Percentiles rank a stretch among this genome's conserved stretches.
phyloP scores from a whole-genome alignment of 92 coral and sea anemone species.

The Palythoa heliodiscus region DNA sequence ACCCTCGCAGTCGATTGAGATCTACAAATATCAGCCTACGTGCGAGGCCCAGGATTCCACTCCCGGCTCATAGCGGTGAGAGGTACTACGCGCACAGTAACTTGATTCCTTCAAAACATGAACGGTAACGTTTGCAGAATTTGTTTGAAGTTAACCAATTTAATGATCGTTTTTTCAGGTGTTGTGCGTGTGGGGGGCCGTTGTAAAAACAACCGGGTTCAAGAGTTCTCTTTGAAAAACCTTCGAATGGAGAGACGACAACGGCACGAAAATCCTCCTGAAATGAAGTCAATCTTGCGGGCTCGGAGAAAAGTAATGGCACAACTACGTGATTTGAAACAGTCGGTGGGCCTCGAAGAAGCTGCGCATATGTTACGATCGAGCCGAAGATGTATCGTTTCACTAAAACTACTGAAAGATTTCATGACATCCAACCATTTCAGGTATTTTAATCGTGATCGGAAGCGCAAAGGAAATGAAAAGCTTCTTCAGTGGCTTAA shows the following conservation, averaged over 20 bases:
- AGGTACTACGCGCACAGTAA: too few species aligned
- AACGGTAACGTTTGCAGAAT: too few species aligned
- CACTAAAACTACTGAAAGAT: slow-evolving; percentile 2
- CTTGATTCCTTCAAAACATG: too few species aligned
- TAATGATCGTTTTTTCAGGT: slow-evolving; percentile 29
- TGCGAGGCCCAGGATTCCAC: too few species aligned
- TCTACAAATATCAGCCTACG: too few species aligned
- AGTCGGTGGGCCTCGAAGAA: slow-evolving; percentile 18
- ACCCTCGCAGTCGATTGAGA: too few species aligned
- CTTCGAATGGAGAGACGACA: slow-evolving; percentile 51
- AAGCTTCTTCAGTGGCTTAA: slow-evolving; percentile 59
- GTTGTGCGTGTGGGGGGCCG: slow-evolving; percentile 94
- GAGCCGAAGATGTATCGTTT: slow-evolving; percentile 53
- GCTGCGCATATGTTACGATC: slow-evolving; percentile 33
- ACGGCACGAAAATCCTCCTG: not conserved
- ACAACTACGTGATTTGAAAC: slow-evolving; percentile 22
- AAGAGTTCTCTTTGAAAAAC: slow-evolving; percentile 42
- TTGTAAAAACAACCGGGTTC: slow-evolving; percentile 60
- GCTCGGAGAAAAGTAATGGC: not conserved
- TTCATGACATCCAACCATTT: slow-evolving; percentile 37
- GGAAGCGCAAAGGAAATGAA: not conserved
- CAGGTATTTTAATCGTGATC: not conserved
- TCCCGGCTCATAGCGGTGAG: too few species aligned
- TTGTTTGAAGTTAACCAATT: not conserved
- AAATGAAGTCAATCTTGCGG: not conserved